These are phyloP conservation scores for Polydrusus tereticollis DNA, from an alignment of 2,888 invertebrate species.

Conservation along the genomic window DNA sequence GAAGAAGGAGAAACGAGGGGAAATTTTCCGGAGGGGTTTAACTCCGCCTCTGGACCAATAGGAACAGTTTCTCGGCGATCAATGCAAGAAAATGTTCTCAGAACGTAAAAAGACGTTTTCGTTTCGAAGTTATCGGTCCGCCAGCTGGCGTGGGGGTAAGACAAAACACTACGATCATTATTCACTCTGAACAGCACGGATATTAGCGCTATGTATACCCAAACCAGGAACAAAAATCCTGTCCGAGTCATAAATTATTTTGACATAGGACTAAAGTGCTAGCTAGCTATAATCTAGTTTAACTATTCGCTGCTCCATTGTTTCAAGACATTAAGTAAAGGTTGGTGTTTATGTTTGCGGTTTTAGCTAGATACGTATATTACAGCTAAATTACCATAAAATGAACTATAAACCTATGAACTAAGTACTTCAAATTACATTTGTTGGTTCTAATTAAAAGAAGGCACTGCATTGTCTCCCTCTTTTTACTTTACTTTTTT, in stretches of 20 bases:
- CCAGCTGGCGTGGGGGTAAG: constrained; percentile 55
- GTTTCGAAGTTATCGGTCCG: constrained; percentile 63
- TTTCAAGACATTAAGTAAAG: constrained; percentile 51
- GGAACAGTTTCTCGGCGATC: constrained; percentile 61
- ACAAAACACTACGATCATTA: constrained; percentile 67
- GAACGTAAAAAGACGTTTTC: constrained; percentile 68
- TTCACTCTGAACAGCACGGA: constrained; percentile 66
- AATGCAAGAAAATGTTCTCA: constrained; percentile 68
- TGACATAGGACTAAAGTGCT: constrained; percentile 63
- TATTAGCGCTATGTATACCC: constrained; percentile 67
- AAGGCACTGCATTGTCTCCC: too few species aligned
- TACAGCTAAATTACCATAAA: constrained; percentile 48
- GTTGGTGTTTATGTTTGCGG: constrained; percentile 50
- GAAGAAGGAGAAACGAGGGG: constrained; percentile 54
- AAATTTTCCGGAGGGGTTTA: constrained; percentile 59
- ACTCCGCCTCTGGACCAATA: constrained; percentile 67
- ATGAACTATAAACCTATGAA: constrained; percentile 40
- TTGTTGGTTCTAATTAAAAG: neutral
- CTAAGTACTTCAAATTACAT: neutral
- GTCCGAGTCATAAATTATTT: constrained; percentile 67
- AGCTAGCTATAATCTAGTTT: constrained; percentile 49
- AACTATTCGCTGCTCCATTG: constrained; percentile 50
- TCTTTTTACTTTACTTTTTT: too few species aligned
- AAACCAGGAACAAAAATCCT: constrained; percentile 67
- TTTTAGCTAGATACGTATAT: constrained; percentile 46